A percentile compares a stretch with the other conserved stretches of the same genome.
Conservation (phyloP, 1,140 invertebrate species). For the Dendroctonus ponderosae region DNA sequence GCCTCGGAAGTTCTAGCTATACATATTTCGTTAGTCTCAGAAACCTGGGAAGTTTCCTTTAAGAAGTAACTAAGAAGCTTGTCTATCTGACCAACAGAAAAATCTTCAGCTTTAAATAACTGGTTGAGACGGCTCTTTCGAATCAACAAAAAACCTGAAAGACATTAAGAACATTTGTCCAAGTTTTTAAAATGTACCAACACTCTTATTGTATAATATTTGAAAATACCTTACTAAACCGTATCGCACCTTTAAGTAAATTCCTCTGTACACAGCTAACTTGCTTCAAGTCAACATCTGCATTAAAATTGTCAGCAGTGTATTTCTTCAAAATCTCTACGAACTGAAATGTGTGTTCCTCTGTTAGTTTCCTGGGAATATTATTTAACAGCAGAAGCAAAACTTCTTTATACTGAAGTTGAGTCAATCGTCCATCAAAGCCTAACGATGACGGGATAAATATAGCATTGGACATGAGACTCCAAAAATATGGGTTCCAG, state of each 20-base stretch:
- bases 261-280: constrained; percentile 33
- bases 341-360: constrained; percentile 16
- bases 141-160: constrained; percentile 22
- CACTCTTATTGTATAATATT: background rate
- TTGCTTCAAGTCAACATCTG: constrained; percentile 34
- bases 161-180: background rate
- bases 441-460: constrained; percentile 30
- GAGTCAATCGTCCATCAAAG: constrained; percentile 22
- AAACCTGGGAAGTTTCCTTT: background rate
- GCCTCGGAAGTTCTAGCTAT: constrained; percentile 31
- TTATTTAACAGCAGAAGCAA: constrained; percentile 28
- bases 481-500: constrained; percentile 32
- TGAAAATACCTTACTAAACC: background rate
- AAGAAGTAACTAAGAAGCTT: constrained; percentile 18
- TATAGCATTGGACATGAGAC: constrained; percentile 27
- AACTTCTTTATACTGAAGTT: constrained; percentile 14
- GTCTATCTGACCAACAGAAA: constrained; percentile 21
- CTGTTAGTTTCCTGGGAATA: constrained; percentile 29
- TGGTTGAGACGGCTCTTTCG: constrained; percentile 6
- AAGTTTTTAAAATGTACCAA: too few relatives aligned
- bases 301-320: constrained; percentile 19
- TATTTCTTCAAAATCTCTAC: constrained; percentile 14
- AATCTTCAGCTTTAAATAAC: constrained; percentile 6
- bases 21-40: constrained; percentile 16
- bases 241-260: constrained; percentile 28